A percentile compares a stretch with the other conserved stretches of the same genome.
These are phyloP conservation scores for Martes martes DNA, from an alignment of 2,113 vertebrate species.

Conservation along the genomic window DNA sequence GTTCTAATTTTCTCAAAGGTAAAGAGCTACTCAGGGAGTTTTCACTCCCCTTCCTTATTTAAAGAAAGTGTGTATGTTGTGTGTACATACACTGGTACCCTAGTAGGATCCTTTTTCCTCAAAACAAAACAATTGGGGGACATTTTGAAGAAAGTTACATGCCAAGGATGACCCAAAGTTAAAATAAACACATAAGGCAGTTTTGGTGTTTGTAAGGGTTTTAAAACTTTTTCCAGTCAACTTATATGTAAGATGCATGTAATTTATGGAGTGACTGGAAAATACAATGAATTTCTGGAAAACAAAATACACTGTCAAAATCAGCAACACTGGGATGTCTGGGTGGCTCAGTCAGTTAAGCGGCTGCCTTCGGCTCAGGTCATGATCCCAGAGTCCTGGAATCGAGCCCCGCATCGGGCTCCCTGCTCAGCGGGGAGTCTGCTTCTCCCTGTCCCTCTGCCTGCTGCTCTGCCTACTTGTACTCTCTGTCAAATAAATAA, in stretches of 20 bases:
- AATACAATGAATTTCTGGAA: constrained; percentile 6
- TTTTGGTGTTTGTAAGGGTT: not conserved
- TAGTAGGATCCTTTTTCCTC: not conserved
- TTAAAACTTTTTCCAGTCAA: not conserved
- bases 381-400: too few relatives aligned
- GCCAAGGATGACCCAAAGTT: not conserved
- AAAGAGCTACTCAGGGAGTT: not conserved
- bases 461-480: too few relatives aligned
- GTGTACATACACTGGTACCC: not conserved
- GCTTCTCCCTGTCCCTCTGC: too few relatives aligned
- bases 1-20: constrained; percentile 1
- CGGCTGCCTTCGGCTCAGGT: too few relatives aligned
- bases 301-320: not conserved
- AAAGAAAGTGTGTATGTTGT: not conserved
- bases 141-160: not conserved
- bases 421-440: too few relatives aligned
- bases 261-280: not conserved
- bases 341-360: too few relatives aligned
- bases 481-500: too few relatives aligned
- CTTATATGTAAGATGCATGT: not conserved
- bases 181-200: not conserved
- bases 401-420: too few relatives aligned
- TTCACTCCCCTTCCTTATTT: not conserved
- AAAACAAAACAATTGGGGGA: not conserved
- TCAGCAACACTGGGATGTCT: not conserved